A percentile compares a stretch with the other conserved stretches of the same genome.
Conservation (phyloP, 2,888 invertebrate genomes). For the Falcaria lacertinaria region DNA sequence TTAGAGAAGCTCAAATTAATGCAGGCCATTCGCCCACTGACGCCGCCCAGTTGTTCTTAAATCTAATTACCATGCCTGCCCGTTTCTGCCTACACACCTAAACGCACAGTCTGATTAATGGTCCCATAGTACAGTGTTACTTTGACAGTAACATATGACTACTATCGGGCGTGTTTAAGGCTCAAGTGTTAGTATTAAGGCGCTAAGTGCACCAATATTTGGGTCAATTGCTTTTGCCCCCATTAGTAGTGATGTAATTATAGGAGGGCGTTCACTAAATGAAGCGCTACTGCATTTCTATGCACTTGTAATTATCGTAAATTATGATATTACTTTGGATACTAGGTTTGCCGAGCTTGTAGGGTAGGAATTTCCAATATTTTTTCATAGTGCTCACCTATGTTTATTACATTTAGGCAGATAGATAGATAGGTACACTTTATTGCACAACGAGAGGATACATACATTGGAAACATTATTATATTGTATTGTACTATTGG, state of each 20-base stretch:
- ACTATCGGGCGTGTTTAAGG: conserved; percentile 15
- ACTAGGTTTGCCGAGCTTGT: too few species aligned
- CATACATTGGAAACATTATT: too few species aligned
- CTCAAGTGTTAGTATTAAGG: neutral
- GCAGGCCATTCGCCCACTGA: conserved; percentile 75
- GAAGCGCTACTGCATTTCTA: neutral
- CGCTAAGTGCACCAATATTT: neutral
- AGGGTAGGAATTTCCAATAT: too few species aligned
- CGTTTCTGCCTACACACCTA: conserved; percentile 27
- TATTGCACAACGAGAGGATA: too few species aligned
- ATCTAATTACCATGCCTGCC: conserved; percentile 72
- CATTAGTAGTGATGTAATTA: neutral
- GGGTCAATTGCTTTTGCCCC: neutral
- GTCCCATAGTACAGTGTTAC: conserved; percentile 18
- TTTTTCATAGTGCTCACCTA: too few species aligned
- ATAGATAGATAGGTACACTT: too few species aligned
- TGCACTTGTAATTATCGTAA: neutral
- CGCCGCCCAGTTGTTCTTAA: conserved; percentile 79
- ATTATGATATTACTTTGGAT: too few species aligned
- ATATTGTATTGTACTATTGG: too few species aligned
- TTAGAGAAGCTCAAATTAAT: conserved; percentile 79
- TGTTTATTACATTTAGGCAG: too few species aligned
- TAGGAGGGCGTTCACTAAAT: neutral
- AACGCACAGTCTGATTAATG: conserved; percentile 42
- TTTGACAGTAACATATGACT: conserved; percentile 27